These are phyloP conservation scores for Hyposoter didymator DNA, from an alignment of 2,888 invertebrate species.

Conservation along the genomic window DNA sequence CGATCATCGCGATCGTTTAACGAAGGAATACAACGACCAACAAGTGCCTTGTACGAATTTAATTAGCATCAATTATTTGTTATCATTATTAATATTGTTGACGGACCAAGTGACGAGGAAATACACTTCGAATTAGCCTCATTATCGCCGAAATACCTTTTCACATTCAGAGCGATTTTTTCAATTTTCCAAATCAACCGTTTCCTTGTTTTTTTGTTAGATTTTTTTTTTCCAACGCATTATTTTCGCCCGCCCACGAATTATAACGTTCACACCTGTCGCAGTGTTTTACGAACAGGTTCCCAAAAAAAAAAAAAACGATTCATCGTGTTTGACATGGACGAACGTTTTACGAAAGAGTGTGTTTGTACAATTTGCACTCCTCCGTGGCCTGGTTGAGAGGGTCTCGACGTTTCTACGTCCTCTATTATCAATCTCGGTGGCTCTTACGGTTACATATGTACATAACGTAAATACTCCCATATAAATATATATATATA, in stretches of 20 bases:
- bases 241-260: background rate
- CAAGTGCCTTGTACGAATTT: conserved; percentile 17
- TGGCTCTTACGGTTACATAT: conserved; percentile 6
- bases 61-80: conserved; percentile 8
- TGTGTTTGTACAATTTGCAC: conserved; percentile 54
- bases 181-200: background rate
- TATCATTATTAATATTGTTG: background rate
- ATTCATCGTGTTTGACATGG: background rate
- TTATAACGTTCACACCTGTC: background rate
- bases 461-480: background rate
- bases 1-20: conserved; percentile 14
- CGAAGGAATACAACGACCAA: conserved; percentile 30
- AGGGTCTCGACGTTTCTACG: conserved; percentile 46
- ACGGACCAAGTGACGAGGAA: background rate
- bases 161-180: background rate
- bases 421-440: conserved; percentile 42
- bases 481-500: background rate
- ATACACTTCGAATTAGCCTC: background rate
- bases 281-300: background rate
- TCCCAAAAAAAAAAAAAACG: no score
- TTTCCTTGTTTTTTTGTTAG: background rate
- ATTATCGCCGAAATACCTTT: background rate
- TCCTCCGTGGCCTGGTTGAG: conserved; percentile 47
- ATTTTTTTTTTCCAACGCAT: background rate
- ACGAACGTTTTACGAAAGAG: conserved; percentile 22